A percentile compares a stretch with the other conserved stretches of the same genome.
Evolutionary conservation across 2,888 invertebrate genomes (phyloP).

Genomic region (Clanis bilineata): DNA sequence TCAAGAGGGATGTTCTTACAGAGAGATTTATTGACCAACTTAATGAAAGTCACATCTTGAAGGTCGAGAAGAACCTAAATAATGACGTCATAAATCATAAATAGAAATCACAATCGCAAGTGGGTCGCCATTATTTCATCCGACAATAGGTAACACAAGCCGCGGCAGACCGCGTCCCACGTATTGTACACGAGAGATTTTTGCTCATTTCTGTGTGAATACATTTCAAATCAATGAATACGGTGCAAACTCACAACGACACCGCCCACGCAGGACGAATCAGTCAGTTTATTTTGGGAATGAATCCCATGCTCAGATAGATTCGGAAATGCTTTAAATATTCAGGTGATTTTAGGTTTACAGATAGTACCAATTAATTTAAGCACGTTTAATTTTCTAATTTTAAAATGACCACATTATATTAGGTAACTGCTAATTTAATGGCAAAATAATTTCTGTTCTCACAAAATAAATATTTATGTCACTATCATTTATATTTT

Average conservation of each 20-base stretch:
- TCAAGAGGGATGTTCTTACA: too few species aligned
- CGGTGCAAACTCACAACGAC: background rate
- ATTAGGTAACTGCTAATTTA: too few species aligned
- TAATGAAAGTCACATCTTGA: background rate
- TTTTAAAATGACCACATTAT: too few species aligned
- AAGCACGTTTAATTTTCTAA: too few species aligned
- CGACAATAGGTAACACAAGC: slow-evolving; percentile 5
- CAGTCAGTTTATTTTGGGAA: background rate
- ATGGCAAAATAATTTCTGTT: too few species aligned
- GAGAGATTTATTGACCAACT: background rate
- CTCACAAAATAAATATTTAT: too few species aligned
- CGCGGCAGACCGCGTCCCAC: background rate
- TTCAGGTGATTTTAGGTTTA: background rate
- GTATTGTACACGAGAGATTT: background rate
- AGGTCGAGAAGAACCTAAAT: background rate
- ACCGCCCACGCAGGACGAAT: background rate
- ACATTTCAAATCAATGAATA: background rate
- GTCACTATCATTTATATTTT: too few species aligned
- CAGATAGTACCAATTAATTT: too few species aligned
- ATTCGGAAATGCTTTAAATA: background rate
- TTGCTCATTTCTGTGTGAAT: background rate
- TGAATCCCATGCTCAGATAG: background rate
- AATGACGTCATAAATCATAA: background rate
- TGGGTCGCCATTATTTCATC: slow-evolving; percentile 9
- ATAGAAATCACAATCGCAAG: slow-evolving; percentile 9